Evolutionary conservation across 2,888 invertebrate species (phyloP), one percentile per base, ranked within the genome.

Genomic region (Aelia acuminata): DNA sequence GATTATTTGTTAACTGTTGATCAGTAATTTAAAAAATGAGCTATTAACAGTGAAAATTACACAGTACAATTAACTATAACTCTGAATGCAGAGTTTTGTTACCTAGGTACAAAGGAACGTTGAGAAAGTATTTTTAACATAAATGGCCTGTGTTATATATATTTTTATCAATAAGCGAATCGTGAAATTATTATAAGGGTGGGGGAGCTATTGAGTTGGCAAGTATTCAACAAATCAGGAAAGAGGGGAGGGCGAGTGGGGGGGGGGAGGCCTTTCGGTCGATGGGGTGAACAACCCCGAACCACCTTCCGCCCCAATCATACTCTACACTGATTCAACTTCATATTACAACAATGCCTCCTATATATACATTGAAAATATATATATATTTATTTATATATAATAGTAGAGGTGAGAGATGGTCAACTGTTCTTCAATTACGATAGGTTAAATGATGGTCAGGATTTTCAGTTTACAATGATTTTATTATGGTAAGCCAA

Each of bases 201-300:
- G n/a, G n/a, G 13, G 26, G n/a, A 57, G 57, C 57, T 26, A 57
- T 57, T 57, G 75, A 39, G 75, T 39, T 75, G 75, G 75, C 75
- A 39, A 75, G 75, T 75, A 75, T 39, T 75, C 75, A 75, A 75
- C 75, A 47, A 49, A 49, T 49, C 26, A 84, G 84, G 84, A 84
- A 49, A 49, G 84, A 43, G 84, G 84, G 47, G 48, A 47, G 47
- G n/a, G 84, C 26, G n/a, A 18, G 47, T 10, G 47, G 84, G 47
- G 48, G 47, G 84, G 48, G 47, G 84, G 48, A 43, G 84, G 84
- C 48, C 84, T 47, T 22, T 20, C 75, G 75, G 84, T 84, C 84
- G 84, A 84, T 84, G 48, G 84, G 84, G 84, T 84, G 8, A 84
- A 84, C 48, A 84, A 84, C 84, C 84, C 47, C 84, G 1, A 5